These are phyloP conservation scores for Cryptocheilus praepositus DNA, from an alignment of 2,888 invertebrate species.

Conservation along the genomic window DNA sequence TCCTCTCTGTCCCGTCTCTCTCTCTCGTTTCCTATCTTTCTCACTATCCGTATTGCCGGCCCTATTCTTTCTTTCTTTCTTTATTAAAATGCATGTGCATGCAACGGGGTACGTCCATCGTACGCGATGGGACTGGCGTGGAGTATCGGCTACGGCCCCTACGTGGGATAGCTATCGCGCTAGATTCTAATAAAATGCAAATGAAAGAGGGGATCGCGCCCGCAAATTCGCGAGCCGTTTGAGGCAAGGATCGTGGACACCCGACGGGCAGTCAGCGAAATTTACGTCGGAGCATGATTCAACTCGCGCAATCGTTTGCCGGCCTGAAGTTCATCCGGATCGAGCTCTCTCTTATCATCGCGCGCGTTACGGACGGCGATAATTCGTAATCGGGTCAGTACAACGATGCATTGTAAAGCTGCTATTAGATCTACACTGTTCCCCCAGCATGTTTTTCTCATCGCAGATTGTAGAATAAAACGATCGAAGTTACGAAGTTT, in stretches of 20 bases:
- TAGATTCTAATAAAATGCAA: background rate
- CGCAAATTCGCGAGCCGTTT: background rate
- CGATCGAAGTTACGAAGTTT: no score
- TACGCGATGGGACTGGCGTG: background rate
- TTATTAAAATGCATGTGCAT: background rate
- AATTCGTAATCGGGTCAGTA: conserved; percentile 53
- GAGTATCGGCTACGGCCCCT: no score
- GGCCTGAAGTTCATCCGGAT: conserved; percentile 31
- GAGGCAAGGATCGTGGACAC: background rate
- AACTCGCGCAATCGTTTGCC: conserved; percentile 11
- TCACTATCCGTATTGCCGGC: background rate
- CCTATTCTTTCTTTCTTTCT: background rate
- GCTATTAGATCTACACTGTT: conserved; percentile 19
- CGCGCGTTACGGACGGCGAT: conserved; percentile 41
- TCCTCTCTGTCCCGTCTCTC: conserved; percentile 14
- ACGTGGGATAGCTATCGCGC: no score
- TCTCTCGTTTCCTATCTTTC: conserved; percentile 2
- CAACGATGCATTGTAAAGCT: conserved; percentile 51
- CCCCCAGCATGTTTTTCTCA: conserved; percentile 15
- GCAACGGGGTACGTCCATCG: background rate
- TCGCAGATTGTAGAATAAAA: background rate
- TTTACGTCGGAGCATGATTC: conserved; percentile 4
- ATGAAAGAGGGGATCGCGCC: background rate
- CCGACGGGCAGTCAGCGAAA: background rate
- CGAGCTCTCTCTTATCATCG: conserved; percentile 39